Conservation (phyloP, 2,797 vertebrate genomes). For the Anomalospiza imberbis region DNA sequence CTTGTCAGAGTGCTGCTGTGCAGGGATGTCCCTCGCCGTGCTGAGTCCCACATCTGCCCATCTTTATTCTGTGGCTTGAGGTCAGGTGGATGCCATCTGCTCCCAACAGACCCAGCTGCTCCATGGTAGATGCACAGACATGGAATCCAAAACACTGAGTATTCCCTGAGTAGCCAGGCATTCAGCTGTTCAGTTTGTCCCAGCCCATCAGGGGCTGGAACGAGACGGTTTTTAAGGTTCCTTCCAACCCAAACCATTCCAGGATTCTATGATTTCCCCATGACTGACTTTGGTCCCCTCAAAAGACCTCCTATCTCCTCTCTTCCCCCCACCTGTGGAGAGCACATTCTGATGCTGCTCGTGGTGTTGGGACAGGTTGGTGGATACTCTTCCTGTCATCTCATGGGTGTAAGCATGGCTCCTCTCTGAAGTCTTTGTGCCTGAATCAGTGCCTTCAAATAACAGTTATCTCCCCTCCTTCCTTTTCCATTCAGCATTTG, state of each 20-base stretch:
- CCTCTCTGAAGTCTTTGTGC: background rate
- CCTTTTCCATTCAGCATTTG: background rate
- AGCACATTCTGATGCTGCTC: background rate
- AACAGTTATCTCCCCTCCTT: background rate
- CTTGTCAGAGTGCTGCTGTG: background rate
- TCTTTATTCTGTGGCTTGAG: background rate
- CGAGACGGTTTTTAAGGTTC: background rate
- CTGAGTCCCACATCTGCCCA: background rate
- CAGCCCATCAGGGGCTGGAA: background rate
- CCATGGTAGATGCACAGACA: background rate
- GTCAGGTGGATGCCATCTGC: background rate
- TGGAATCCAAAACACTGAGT: background rate
- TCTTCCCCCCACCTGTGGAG: background rate
- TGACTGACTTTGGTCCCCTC: background rate
- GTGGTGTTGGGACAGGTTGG: background rate
- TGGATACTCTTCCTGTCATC: background rate
- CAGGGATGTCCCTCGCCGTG: background rate
- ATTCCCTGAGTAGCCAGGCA: background rate
- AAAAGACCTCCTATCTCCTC: background rate
- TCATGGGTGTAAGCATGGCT: background rate
- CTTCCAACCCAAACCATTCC: background rate
- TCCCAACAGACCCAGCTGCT: background rate
- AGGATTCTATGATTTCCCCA: background rate
- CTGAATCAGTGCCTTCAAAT: background rate
- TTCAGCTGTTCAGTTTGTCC: background rate